Base-by-base conservation (phyloP, 2,797 vertebrate genomes). In the Bovichtus variegatus region DNA sequence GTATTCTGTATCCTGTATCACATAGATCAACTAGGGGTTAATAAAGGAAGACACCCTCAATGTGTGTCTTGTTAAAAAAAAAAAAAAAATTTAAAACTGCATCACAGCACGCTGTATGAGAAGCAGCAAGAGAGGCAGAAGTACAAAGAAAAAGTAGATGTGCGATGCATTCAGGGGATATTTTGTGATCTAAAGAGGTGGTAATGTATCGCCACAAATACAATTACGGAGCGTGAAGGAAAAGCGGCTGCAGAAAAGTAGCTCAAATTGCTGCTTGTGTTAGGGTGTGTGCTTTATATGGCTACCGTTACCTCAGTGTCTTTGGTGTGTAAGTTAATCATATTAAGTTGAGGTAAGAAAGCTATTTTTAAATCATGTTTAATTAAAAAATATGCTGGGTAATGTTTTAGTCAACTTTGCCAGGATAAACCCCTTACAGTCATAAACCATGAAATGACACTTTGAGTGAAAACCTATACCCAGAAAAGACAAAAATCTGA, bases 51-150 rank as follows among this genome's bases (percentile, higher is more conserved):
- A 36, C 27, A n/a, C 58, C 27, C 36, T 36, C 51, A 25, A 6
- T 36, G 9, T 38, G 50, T 71, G 43, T 41, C 50, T 49, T 25
- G 60, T 38, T n/a, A n/a, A n/a, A n/a, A n/a, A n/a, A n/a, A n/a
- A n/a, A n/a, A n/a, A n/a, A n/a, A n/a, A n/a, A n/a, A n/a, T n/a
- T n/a, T n/a, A n/a, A n/a, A n/a, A 40, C 47, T 60, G 23, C 47
- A 54, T 31, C 55, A 31, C 50, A 36, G 29, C 15, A 44, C 41
- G n/a, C 27, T 55, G 25, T 3, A 23, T 38, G 47, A 46, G 29
- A 61, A 31, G 6, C 9, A 23, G 41, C 49, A n/a, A n/a, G n/a
- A n/a, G n/a, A n/a, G n/a, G n/a, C n/a, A n/a, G n/a, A n/a, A n/a
- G n/a, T n/a, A n/a, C n/a, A n/a, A n/a, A n/a, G n/a, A n/a, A n/a